Conservation (phyloP, 1,140 invertebrate species). For the Eufriesea mexicana region DNA sequence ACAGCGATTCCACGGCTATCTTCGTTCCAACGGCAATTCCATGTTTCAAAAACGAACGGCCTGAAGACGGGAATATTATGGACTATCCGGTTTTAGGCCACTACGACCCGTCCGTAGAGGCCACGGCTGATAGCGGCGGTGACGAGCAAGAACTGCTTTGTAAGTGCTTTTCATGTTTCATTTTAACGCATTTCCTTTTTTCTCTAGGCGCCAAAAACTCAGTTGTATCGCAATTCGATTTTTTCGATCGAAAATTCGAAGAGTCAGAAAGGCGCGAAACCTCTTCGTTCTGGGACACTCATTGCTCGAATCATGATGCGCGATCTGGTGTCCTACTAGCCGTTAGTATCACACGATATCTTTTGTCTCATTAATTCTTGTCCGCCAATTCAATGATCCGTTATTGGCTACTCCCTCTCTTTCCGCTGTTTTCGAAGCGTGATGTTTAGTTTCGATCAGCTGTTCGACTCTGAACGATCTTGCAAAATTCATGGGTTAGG, state of each 20-base stretch:
- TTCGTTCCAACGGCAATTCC: constrained; percentile 9
- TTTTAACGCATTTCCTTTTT: neutral
- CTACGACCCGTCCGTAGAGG: constrained; percentile 72
- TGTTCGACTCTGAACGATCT: constrained; percentile 4
- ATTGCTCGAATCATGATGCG: constrained; percentile 6
- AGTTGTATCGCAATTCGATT: neutral
- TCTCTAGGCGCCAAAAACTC: constrained; percentile 17
- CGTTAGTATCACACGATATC: constrained; percentile 3
- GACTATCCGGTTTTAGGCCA: constrained; percentile 75
- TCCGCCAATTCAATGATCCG: neutral
- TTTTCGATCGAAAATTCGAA: neutral
- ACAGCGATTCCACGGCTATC: constrained; percentile 21
- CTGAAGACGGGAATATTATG: constrained; percentile 66
- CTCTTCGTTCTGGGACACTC: neutral
- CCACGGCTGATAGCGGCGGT: constrained; percentile 53
- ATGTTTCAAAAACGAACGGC: constrained; percentile 41
- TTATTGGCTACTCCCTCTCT: constrained; percentile 5
- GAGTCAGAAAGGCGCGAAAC: constrained; percentile 6
- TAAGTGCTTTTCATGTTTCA: constrained; percentile 60
- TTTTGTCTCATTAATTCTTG: constrained; percentile 17
- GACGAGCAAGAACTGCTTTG: constrained; percentile 74
- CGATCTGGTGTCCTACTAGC: constrained; percentile 7
- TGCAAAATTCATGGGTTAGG: neutral
- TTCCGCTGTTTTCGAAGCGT: constrained; percentile 17
- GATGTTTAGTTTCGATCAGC: constrained; percentile 13